Conservation (phyloP, 2,113 vertebrate genomes). For the Misgurnus mizolepis region DNA sequence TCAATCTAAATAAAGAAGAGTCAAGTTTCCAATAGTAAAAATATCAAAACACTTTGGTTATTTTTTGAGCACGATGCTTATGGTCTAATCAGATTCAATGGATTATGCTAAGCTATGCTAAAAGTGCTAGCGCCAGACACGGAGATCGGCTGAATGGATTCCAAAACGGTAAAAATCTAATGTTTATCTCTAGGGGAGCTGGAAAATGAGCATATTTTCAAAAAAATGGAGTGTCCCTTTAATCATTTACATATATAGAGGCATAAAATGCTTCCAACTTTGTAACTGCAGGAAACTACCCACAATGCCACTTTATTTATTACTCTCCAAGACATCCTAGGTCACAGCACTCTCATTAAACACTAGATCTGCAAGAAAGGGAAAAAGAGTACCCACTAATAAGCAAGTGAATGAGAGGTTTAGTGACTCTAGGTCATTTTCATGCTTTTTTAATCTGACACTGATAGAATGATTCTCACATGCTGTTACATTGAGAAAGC, state of each 20-base stretch:
- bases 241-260: background rate
- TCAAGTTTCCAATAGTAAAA: no score
- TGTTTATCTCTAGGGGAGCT: no score
- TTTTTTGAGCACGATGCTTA: no score
- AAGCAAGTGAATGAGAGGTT: background rate
- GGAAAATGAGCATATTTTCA: no score
- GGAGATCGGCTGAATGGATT: no score
- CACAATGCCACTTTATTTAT: constrained; percentile 42
- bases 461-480: constrained; percentile 32
- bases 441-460: constrained; percentile 40
- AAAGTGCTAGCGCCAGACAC: no score
- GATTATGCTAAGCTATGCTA: no score
- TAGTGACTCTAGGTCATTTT: constrained; percentile 23
- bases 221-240: no score
- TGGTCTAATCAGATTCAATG: no score
- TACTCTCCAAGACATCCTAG: background rate
- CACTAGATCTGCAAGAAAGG: constrained; percentile 26
- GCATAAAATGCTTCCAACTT: constrained; percentile 34
- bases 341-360: constrained; percentile 17
- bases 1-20: no score
- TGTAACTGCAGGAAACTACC: constrained; percentile 46
- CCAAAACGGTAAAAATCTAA: no score
- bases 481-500: constrained; percentile 34
- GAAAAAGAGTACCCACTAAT: constrained; percentile 6
- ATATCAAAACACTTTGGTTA: no score